Evolutionary conservation across 2,888 invertebrate species (phyloP), one percentile per base, ranked within the genome.

Genomic region (Lampropteryx suffumata): DNA sequence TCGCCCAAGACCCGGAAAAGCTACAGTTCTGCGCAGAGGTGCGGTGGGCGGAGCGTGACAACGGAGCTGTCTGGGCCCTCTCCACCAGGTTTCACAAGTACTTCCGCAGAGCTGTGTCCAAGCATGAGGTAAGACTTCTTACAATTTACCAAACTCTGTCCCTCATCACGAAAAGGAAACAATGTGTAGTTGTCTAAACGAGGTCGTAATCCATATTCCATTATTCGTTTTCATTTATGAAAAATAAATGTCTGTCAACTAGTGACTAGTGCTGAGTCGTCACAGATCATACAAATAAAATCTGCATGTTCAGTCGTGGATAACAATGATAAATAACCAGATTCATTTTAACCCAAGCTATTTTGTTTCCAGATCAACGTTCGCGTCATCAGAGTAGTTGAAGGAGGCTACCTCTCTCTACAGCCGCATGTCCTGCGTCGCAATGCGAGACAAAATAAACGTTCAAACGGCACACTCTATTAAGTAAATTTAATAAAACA

Each of bases 21-120:
- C 83, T 96, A 17, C 96, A 96, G 79, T 96, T 96, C 79, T 92
- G 93, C 14, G 94, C 96, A 0, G 96, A 96, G 64, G 91, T 96
- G 47, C 84, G 94, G 57, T 93, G 93, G 86, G 91, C 92, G 0
- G 92, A 91, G 50, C 88, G 92, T 0, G 96, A 96, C 79, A 92
- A 92, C 28, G 93, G 93, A 5, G 92, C 92, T 40, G 73, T 96
- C n/a, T 97, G 95, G 94, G 85, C 92, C 3, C 82, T 96, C 27
- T 92, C 95, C 1, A 93, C 95, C 0, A 92, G 94, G 50, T 95
- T 96, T 89, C 96, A 97, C 68, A 94, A 94, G 64, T 96, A 93
- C 90, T 96, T 95, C 91, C 85, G 92, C 50, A 92, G 93, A 64
- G 92, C 93, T 28, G 91, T 95, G 9, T 92, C 93, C 69, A 82